Percentiles rank a stretch among this genome's conserved stretches.
These are phyloP conservation scores for Fistularia commersonii DNA, from an alignment of 2,797 vertebrate species.

Conservation along the genomic window DNA sequence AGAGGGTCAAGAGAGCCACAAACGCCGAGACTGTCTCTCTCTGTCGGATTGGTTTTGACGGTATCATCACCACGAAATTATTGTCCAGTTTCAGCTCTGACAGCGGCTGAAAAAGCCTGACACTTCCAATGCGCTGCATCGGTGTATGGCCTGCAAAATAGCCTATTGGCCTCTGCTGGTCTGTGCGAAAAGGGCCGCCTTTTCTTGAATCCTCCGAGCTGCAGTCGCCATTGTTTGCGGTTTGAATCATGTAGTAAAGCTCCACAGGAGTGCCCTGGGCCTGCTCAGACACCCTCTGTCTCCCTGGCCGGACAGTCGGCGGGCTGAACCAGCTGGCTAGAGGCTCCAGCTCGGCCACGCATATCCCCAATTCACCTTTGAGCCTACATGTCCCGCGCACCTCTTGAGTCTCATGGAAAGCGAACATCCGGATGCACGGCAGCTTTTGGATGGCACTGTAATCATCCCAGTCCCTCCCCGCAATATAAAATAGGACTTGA, in stretches of 20 bases:
- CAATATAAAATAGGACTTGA: constrained; percentile 81
- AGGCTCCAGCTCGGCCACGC: constrained; percentile 81
- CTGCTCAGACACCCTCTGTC: constrained; percentile 74
- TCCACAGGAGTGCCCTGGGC: constrained; percentile 80
- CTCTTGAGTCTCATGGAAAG: constrained; percentile 84
- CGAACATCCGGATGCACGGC: constrained; percentile 80
- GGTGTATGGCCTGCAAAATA: constrained; percentile 76
- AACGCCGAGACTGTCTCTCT: constrained; percentile 84
- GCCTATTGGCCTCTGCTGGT: constrained; percentile 71
- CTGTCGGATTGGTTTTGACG: constrained; percentile 84
- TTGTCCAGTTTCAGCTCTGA: constrained; percentile 83
- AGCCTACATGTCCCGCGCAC: constrained; percentile 78
- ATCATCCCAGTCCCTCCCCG: constrained; percentile 82
- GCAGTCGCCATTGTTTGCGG: constrained; percentile 71
- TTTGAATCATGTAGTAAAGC: constrained; percentile 81
- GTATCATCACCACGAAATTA: constrained; percentile 85
- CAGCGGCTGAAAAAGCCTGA: constrained; percentile 82
- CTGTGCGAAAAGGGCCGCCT: constrained; percentile 74
- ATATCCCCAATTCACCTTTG: constrained; percentile 80
- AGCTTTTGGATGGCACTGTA: constrained; percentile 75
- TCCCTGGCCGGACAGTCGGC: constrained; percentile 76
- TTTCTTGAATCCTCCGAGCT: constrained; percentile 78
- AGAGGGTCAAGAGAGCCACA: constrained; percentile 81
- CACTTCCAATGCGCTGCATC: constrained; percentile 84
- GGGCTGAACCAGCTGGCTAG: constrained; percentile 81